Conservation (phyloP, 2,797 vertebrate species). For the Acanthis flammea region DNA sequence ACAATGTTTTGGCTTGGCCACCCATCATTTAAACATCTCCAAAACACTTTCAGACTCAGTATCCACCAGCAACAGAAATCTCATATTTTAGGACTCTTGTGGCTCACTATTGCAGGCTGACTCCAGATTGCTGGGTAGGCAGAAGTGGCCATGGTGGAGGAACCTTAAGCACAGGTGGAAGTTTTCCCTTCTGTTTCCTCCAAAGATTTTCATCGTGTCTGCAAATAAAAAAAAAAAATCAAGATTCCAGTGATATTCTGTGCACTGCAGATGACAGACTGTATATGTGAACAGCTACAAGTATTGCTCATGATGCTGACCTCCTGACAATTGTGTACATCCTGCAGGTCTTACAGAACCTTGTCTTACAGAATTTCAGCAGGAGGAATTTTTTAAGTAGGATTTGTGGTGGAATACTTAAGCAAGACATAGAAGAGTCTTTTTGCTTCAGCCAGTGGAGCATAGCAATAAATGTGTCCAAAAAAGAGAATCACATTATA, state of each 20-base stretch:
- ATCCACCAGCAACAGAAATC: not conserved
- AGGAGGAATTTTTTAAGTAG: not conserved
- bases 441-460: not conserved
- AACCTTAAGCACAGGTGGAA: constrained; percentile 52
- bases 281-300: not conserved
- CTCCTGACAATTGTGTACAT: not conserved
- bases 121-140: constrained; percentile 88
- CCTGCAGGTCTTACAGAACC: not conserved
- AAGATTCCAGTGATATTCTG: not conserved
- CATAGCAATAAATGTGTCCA: not conserved
- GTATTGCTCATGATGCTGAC: not conserved
- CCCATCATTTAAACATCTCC: not conserved
- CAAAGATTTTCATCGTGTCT: constrained; percentile 83
- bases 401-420: not conserved
- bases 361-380: not conserved
- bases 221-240: not conserved
- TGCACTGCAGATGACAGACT: not conserved
- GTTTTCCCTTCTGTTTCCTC: constrained; percentile 66
- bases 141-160: constrained; percentile 85
- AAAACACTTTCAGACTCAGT: not conserved
- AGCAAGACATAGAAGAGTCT: not conserved
- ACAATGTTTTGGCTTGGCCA: not conserved
- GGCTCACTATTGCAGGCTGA: constrained; percentile 88
- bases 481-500: not conserved
- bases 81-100: not conserved